A percentile compares a stretch with the other conserved stretches of the same genome.
phyloP scores from a whole-genome alignment of 2,888 invertebrate genomes.

The Plebejus anna region DNA sequence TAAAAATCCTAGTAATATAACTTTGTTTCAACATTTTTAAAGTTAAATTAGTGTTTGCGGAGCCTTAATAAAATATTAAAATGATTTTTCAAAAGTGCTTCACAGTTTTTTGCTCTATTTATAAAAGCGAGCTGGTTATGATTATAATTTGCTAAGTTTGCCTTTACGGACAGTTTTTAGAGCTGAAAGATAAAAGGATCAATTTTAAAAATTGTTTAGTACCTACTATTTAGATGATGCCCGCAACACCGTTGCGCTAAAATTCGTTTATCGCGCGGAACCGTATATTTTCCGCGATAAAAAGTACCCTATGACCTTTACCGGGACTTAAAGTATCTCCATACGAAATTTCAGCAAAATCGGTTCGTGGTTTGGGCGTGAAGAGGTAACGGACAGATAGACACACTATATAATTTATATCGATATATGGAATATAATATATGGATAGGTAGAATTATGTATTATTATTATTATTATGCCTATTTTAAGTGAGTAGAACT shows the following conservation, averaged over 20 bases:
- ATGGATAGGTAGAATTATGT: no score
- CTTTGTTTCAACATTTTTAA: constrained; percentile 22
- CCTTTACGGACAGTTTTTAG: background rate
- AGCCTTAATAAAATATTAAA: constrained; percentile 1
- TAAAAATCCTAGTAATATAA: constrained; percentile 20
- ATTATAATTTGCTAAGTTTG: constrained; percentile 14
- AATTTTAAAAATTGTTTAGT: background rate
- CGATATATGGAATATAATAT: no score
- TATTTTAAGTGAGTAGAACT: no score
- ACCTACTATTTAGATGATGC: background rate
- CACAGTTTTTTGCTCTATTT: constrained; percentile 13
- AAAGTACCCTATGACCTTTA: no score
- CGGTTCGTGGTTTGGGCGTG: no score
- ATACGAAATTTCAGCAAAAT: no score
- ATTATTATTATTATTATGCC: no score
- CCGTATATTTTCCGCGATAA: no score
- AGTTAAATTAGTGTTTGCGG: constrained; percentile 22
- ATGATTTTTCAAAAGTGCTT: constrained; percentile 11
- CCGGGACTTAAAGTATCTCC: no score
- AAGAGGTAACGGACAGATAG: no score
- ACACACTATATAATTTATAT: no score
- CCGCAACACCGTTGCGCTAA: background rate
- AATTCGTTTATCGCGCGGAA: background rate
- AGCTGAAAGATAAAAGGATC: constrained; percentile 8
- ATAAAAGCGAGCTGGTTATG: background rate